phyloP scores from a whole-genome alignment of 2,888 invertebrate species.

The Loripinus fragilis region DNA sequence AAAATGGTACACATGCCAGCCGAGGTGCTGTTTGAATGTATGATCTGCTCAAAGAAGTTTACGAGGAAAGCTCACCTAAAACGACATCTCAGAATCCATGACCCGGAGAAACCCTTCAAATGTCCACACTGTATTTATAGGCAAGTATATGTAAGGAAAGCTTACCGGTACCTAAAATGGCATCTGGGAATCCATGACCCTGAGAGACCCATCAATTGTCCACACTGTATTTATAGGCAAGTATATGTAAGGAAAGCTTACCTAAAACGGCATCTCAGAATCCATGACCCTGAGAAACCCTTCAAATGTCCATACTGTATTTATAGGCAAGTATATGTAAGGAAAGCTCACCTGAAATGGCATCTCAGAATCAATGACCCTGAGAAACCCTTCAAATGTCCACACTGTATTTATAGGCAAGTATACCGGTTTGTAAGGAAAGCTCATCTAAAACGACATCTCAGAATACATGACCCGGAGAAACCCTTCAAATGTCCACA shows the following conservation, averaged over 20 bases:
- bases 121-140: slow-evolving; percentile 83
- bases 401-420: slow-evolving; percentile 83
- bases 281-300: too few relatives aligned
- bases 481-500: too few relatives aligned
- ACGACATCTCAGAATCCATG: slow-evolving; percentile 83
- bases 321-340: too few relatives aligned
- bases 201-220: slow-evolving; percentile 83
- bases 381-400: slow-evolving; percentile 83
- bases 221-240: slow-evolving; percentile 83
- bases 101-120: slow-evolving; percentile 83
- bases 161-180: slow-evolving; percentile 83
- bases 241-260: too few relatives aligned
- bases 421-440: slow-evolving; percentile 82
- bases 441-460: too few relatives aligned
- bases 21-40: slow-evolving; percentile 83
- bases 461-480: too few relatives aligned
- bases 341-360: slow-evolving; percentile 83
- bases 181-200: slow-evolving; percentile 83
- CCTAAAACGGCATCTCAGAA: too few relatives aligned
- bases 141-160: slow-evolving; percentile 82
- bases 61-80: slow-evolving; percentile 83
- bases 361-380: slow-evolving; percentile 83
- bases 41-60: slow-evolving; percentile 82
- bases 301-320: too few relatives aligned
- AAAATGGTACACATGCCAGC: slow-evolving; percentile 84